Evolutionary conservation across 2,888 invertebrate species (phyloP), one percentile per base, ranked within the genome.

Genomic region (Griposia aprilina): DNA sequence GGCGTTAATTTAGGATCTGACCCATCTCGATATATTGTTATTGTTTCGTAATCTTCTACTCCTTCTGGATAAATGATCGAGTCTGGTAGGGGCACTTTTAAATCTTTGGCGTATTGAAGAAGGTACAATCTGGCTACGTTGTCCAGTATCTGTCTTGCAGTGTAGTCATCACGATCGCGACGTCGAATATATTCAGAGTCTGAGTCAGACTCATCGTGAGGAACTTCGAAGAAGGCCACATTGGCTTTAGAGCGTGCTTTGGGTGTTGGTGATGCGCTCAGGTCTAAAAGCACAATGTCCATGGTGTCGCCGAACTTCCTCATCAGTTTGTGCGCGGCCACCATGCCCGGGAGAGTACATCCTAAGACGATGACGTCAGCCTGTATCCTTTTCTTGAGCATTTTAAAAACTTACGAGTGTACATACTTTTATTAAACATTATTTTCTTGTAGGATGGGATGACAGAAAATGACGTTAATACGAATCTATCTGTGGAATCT

Each of bases 321-420:
- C 90, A 94, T 95, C 23, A 97, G 90, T 81, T 96, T 95, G 90
- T 97, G 94, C 0, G 97, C 97, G 0, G 95, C 92, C 15, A 97
- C 95, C 48, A 96, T 94, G 2, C 96, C 97, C 10, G 96, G 95
- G 2, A 97, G 92, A 68, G 93, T 96, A 86, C 96, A 95, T 91
- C 97, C 97, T 83, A 97, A 85, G 60, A 97, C 93, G 52, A 97
- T 96, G 11, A 97, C 93, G 79, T 97, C 97, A 15, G 95, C 96
- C 82, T 92, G 92, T 26, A 96, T 90, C 73, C 91, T 90, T 80
- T 88, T 90, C 75, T 65, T 89, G 68, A 90, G 89, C 91, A 92
- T 92, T 69, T 59, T 81, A 69, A 17, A 45, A 30, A 41, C 23
- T 48, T 23, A 36, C 26, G 17, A 71, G 26, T 48, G 23, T 15